Percentiles rank a stretch among this genome's conserved stretches.
Conservation (phyloP, 2,888 invertebrate genomes). For the Metallyticus violacea region DNA sequence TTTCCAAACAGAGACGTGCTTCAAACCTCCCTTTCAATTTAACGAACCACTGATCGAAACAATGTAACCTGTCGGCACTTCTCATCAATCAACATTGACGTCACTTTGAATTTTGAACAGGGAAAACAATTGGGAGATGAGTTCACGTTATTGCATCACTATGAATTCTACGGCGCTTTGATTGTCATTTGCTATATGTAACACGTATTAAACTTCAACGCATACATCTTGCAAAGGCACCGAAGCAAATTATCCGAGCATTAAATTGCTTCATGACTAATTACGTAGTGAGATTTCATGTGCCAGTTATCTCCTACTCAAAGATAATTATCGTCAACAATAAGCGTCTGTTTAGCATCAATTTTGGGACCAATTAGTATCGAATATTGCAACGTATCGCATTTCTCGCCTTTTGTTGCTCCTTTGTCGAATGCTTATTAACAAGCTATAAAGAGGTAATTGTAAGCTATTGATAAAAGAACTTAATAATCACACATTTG, state of each 20-base stretch:
- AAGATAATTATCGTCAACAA: neutral
- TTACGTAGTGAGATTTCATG: neutral
- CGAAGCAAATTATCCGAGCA: neutral
- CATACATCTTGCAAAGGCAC: neutral
- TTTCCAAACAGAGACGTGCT: too few relatives aligned
- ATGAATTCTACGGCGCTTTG: neutral
- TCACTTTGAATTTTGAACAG: neutral
- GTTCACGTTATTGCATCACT: neutral
- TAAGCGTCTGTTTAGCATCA: neutral
- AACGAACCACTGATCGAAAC: neutral
- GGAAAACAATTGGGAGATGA: neutral
- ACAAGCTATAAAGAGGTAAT: too few relatives aligned
- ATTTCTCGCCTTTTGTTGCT: too few relatives aligned
- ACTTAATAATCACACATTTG: too few relatives aligned
- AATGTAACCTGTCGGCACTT: neutral
- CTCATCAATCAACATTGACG: neutral
- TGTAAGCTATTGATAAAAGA: too few relatives aligned
- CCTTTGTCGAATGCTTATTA: too few relatives aligned
- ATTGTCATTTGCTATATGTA: neutral
- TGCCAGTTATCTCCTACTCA: neutral
- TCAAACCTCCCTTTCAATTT: neutral
- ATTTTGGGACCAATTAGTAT: neutral
- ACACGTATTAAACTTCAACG: too few relatives aligned
- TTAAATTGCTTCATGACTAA: neutral
- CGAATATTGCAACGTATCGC: too few relatives aligned